These are phyloP conservation scores for Pterostichus niger DNA, from an alignment of 2,888 invertebrate species.

Conservation along the genomic window DNA sequence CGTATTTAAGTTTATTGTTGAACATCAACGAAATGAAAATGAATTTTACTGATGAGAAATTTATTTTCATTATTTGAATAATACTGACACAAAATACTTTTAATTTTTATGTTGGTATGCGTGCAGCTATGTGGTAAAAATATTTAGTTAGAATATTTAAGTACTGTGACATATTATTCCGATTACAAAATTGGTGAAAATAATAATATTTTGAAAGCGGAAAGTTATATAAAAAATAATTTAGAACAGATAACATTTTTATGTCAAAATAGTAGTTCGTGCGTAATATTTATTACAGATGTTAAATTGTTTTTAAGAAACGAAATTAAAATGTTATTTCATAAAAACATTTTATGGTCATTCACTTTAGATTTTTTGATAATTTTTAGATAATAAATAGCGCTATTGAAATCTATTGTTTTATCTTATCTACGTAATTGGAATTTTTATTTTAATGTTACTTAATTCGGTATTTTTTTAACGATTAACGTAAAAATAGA, in stretches of 20 bases:
- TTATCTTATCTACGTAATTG: not conserved
- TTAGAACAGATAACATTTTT: conserved; percentile 17
- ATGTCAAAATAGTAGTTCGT: not conserved
- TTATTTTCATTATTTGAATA: conserved; percentile 16
- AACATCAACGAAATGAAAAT: conserved; percentile 17
- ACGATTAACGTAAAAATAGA: not conserved
- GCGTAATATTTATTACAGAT: not conserved
- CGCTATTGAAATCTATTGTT: too few relatives aligned
- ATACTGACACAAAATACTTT: too few relatives aligned
- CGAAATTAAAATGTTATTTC: not conserved
- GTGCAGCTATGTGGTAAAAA: conserved; percentile 13
- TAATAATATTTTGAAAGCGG: conserved; percentile 45
- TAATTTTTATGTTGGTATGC: not conserved
- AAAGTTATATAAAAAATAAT: conserved; percentile 45
- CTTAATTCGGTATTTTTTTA: too few relatives aligned
- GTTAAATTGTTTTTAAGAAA: conserved; percentile 12
- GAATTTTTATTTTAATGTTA: too few relatives aligned
- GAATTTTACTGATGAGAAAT: conserved; percentile 40
- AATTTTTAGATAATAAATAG: too few relatives aligned
- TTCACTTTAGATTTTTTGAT: too few relatives aligned
- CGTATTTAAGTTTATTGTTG: not conserved
- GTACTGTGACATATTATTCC: conserved; percentile 25
- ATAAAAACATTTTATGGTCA: not conserved
- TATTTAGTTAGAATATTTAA: conserved; percentile 16
- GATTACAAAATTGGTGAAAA: conserved; percentile 34